phyloP scores from a whole-genome alignment of 2,113 vertebrate genomes.

The Cebus imitator region DNA sequence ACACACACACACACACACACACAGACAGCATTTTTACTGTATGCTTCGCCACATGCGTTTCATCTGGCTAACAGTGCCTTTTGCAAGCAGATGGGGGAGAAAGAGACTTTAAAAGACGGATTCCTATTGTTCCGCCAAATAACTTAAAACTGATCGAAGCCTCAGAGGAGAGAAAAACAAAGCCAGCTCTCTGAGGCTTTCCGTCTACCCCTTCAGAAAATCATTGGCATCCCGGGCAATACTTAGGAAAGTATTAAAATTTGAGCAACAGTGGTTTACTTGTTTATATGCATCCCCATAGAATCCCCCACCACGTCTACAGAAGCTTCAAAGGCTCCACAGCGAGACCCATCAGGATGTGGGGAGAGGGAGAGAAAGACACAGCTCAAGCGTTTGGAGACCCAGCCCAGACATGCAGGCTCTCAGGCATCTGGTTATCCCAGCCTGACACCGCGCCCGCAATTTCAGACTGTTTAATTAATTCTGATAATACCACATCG shows the following conservation, averaged over 20 bases:
- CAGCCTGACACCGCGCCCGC: conserved; percentile 69
- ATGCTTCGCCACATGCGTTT: conserved; percentile 1
- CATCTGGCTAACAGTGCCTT: conserved; percentile 49
- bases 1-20: neutral
- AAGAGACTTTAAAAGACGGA: conserved; percentile 60
- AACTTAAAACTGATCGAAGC: conserved; percentile 63
- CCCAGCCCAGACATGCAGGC: conserved; percentile 25
- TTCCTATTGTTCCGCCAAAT: conserved; percentile 67
- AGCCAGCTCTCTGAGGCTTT: conserved; percentile 70
- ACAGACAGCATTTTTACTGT: neutral
- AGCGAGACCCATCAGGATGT: conserved; percentile 62
- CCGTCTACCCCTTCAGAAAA: conserved; percentile 70
- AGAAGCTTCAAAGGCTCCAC: conserved; percentile 76
- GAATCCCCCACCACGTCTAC: conserved; percentile 59
- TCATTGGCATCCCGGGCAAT: conserved; percentile 49
- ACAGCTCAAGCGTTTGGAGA: conserved; percentile 59
- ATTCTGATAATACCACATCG: conserved; percentile 77
- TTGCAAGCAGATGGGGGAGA: conserved; percentile 57
- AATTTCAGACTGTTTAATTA: conserved; percentile 78
- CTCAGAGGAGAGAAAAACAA: conserved; percentile 70
- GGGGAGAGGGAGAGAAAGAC: conserved; percentile 53
- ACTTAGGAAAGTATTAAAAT: conserved; percentile 77
- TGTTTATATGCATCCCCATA: conserved; percentile 80
- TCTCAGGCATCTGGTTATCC: conserved; percentile 75
- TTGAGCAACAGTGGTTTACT: conserved; percentile 75